These are phyloP conservation scores for Cherax destructor DNA, from an alignment of 1,140 invertebrate species.

Conservation along the genomic window DNA sequence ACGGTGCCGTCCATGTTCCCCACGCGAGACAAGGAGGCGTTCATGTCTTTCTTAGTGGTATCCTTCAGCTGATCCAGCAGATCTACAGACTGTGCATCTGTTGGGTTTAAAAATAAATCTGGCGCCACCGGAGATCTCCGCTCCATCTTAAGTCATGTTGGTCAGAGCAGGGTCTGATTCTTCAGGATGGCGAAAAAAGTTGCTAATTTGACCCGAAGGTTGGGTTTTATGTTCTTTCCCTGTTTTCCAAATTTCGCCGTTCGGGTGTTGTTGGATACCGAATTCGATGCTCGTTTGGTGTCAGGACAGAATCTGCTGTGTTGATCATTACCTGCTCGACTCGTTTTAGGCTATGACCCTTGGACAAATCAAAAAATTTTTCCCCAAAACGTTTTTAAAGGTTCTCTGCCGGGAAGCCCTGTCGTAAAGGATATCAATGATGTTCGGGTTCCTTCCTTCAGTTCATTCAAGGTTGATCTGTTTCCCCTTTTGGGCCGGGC, in stretches of 20 bases:
- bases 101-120: constrained; percentile 90
- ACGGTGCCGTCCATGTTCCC: constrained; percentile 76
- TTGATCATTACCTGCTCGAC: constrained; percentile 88
- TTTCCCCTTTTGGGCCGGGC: constrained; percentile 2
- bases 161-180: constrained; percentile 84
- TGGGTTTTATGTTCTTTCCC: constrained; percentile 82
- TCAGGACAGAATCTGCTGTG: constrained; percentile 89
- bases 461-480: background rate
- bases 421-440: constrained; percentile 66
- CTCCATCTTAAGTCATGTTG: constrained; percentile 87
- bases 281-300: constrained; percentile 90
- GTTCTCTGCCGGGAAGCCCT: constrained; percentile 66
- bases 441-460: constrained; percentile 51
- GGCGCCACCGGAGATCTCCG: constrained; percentile 90
- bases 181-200: constrained; percentile 81
- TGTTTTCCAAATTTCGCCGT: constrained; percentile 77
- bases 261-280: constrained; percentile 87
- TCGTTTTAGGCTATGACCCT: constrained; percentile 79
- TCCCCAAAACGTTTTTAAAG: constrained; percentile 68
- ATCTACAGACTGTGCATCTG: constrained; percentile 85
- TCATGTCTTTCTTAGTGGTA: constrained; percentile 80
- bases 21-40: constrained; percentile 87
- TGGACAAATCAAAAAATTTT: constrained; percentile 66
- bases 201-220: constrained; percentile 83
- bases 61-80: constrained; percentile 84